Conservation (phyloP, 2,797 vertebrate species). For the Forpus xanthops region DNA sequence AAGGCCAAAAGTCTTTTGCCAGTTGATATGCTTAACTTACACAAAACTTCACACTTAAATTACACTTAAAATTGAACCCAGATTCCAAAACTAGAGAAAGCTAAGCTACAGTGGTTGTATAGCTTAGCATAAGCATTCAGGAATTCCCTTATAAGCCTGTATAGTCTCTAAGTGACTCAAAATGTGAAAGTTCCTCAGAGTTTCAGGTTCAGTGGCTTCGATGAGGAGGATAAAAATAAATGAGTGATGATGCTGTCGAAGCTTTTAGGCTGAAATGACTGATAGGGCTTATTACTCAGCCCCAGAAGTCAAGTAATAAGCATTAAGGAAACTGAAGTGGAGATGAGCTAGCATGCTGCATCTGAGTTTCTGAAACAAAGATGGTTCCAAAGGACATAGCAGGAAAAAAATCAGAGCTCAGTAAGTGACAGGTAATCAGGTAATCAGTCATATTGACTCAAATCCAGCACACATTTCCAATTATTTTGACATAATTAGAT, state of each 20-base stretch:
- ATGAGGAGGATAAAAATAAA: not conserved
- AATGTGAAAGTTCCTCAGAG: not conserved
- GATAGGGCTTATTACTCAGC: not conserved
- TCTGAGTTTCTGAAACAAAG: not conserved
- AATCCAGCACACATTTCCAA: constrained; percentile 11
- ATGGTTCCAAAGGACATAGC: not conserved
- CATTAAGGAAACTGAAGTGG: not conserved
- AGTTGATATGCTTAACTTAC: not conserved
- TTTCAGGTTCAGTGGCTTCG: not conserved
- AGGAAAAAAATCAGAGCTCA: not conserved
- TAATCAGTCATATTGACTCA: constrained; percentile 47
- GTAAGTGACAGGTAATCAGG: constrained; percentile 31
- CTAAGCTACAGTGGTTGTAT: not conserved
- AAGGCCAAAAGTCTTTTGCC: not conserved
- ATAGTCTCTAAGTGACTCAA: not conserved
- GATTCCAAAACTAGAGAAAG: not conserved
- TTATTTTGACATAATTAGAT: not conserved
- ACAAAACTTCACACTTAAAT: not conserved
- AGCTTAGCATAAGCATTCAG: not conserved
- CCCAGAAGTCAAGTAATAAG: not conserved
- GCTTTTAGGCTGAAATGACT: not conserved
- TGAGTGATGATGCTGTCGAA: not conserved
- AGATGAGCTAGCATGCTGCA: not conserved
- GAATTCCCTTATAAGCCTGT: not conserved
- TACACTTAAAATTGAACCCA: not conserved